Conservation (phyloP, 2,888 invertebrate species). For the Acrocyrtus sp. region DNA sequence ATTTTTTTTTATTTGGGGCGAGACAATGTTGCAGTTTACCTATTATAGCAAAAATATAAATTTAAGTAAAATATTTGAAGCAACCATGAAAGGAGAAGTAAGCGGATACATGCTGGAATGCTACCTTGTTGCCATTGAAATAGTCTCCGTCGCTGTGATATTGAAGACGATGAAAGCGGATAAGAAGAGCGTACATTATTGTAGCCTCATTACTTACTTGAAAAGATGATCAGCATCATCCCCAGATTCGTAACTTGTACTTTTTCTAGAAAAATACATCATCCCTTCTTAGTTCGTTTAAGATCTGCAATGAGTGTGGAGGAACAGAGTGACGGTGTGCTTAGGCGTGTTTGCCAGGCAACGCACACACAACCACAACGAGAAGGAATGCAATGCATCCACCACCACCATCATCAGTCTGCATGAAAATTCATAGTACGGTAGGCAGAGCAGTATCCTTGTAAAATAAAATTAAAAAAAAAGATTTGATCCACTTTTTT, state of each 20-base stretch:
- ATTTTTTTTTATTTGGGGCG: too few relatives aligned
- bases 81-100: too few relatives aligned
- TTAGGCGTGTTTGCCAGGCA: neutral
- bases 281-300: neutral
- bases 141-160: too few relatives aligned
- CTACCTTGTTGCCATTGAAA: too few relatives aligned
- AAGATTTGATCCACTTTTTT: conserved; percentile 31
- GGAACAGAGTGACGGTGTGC: neutral
- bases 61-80: too few relatives aligned
- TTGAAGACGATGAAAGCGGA: too few relatives aligned
- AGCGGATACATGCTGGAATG: too few relatives aligned
- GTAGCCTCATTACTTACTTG: conserved; percentile 8
- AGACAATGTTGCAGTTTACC: too few relatives aligned
- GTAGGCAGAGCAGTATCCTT: neutral
- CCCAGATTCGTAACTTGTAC: neutral
- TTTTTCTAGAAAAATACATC: neutral
- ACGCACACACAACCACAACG: neutral
- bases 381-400: neutral
- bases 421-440: too few relatives aligned
- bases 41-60: too few relatives aligned
- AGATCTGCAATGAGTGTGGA: neutral
- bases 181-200: too few relatives aligned
- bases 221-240: neutral
- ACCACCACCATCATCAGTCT: neutral
- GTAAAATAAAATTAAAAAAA: neutral